These are phyloP conservation scores for Trichonephila inaurata DNA, from an alignment of 1,140 invertebrate genomes.

Conservation along the genomic window DNA sequence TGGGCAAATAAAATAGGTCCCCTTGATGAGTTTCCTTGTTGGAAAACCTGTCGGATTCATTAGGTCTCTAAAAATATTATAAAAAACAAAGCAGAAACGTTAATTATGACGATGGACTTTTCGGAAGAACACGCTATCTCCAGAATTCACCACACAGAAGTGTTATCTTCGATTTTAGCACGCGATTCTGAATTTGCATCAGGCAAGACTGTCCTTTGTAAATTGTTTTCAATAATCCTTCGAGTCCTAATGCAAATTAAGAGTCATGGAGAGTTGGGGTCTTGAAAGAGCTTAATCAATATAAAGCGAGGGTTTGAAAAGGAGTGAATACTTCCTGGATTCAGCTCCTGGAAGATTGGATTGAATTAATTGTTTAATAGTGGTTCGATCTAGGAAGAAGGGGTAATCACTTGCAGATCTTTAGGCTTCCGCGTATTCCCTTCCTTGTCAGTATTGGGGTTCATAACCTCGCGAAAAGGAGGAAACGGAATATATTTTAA, in stretches of 20 bases:
- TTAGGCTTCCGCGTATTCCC: not conserved
- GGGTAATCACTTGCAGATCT: not conserved
- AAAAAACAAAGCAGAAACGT: not conserved
- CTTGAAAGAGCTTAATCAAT: not conserved
- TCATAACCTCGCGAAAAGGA: not conserved
- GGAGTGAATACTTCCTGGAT: not conserved
- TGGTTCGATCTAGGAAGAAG: not conserved
- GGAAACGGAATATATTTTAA: not conserved
- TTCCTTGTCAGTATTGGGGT: not conserved
- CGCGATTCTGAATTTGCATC: not conserved
- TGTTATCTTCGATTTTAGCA: not conserved
- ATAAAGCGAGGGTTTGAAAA: not conserved
- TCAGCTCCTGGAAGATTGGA: not conserved
- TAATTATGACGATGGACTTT: not conserved
- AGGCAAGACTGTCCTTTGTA: not conserved
- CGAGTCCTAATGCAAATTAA: not conserved
- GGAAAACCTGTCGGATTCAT: not conserved
- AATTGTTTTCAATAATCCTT: not conserved
- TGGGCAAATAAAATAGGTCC: not conserved
- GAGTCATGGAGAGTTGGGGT: not conserved
- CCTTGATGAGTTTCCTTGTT: not conserved
- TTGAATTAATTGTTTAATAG: not conserved
- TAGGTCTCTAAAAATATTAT: not conserved
- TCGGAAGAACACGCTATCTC: not conserved
- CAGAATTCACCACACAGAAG: not conserved